Evolutionary conservation across 1,140 invertebrate species (phyloP), one percentile per base, ranked within the genome.

Genomic region (Lerema accius): DNA sequence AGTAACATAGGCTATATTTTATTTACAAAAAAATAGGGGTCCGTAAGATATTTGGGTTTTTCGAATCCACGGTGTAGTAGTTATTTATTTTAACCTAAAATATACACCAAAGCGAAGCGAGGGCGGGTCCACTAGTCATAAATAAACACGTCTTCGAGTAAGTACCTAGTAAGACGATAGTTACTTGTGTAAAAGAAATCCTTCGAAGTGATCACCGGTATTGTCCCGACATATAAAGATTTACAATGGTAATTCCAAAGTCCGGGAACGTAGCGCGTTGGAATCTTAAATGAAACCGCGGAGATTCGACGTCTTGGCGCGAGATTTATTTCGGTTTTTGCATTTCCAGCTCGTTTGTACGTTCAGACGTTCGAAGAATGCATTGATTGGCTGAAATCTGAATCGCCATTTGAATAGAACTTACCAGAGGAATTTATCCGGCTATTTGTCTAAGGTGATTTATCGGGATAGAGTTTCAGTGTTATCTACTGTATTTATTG

Each of bases 261-360:
- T 69, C 45, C 62, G 50, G 77, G 73, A 77, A 78, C 78, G 68
- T 42, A 55, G 50, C 67, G 63, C 62, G 64, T 67, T 73, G 67
- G 76, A 82, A 85, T 83, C 74, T 80, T 74, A 80, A 85, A 80
- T 77, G 68, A 73, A 69, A 48, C 61, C 59, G 66, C 67, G 61
- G 61, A 73, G 75, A 71, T 78, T 73, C 45, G 53, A 48, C 74
- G 66, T 80, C 76, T 82, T 78, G 67, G 67, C 66, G 51, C 39
- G 59, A 78, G 81, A 86, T 84, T 86, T 86, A 84, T 86, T 82
- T 82, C 71, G 71, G 73, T 77, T 84, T 82, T 86, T 80, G 78
- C 73, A 80, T 85, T 75, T 72, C 61, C 73, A 56, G 37, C 67
- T 73, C 71, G 70, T 73, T 79, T 75, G 73, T 74, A 73, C 59